Percentiles rank a stretch among this genome's conserved stretches.
Conservation (phyloP, 53 echinoderm and acorn worm genomes). For the Echinarachnius parma region DNA sequence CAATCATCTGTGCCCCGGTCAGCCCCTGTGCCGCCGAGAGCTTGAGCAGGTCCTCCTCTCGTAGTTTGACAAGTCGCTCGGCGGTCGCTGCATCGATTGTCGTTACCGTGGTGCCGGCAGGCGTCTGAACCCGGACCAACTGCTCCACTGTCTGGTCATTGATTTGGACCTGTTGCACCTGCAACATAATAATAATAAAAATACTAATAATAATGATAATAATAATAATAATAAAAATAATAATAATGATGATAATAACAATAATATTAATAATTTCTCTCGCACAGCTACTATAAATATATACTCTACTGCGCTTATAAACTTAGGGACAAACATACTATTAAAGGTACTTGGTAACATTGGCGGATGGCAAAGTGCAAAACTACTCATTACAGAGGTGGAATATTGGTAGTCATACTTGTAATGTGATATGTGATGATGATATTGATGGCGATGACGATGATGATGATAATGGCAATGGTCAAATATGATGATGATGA, state of each 20-base stretch:
- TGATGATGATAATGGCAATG: slow-evolving; percentile 14
- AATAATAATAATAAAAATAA: slow-evolving; percentile 14
- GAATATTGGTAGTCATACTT: neutral
- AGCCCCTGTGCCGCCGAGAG: slow-evolving; percentile 45
- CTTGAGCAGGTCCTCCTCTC: slow-evolving; percentile 67
- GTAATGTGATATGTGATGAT: slow-evolving; percentile 10
- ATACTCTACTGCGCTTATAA: no score
- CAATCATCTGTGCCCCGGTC: slow-evolving; percentile 55
- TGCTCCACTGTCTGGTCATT: slow-evolving; percentile 93
- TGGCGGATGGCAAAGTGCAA: no score
- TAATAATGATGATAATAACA: no score
- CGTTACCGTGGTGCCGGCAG: slow-evolving; percentile 63
- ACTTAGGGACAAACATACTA: neutral
- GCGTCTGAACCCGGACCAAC: slow-evolving; percentile 71
- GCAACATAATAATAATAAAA: neutral
- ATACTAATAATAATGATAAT: no score
- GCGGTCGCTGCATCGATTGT: slow-evolving; percentile 66
- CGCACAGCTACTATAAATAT: no score
- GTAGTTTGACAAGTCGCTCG: slow-evolving; percentile 63
- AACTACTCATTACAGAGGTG: no score
- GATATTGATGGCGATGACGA: neutral
- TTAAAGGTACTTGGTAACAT: no score
- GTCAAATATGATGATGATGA: slow-evolving; percentile 17
- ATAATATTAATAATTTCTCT: no score
- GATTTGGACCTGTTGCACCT: slow-evolving; percentile 94